Percentiles rank a stretch among this genome's conserved stretches.
Evolutionary conservation across 2,888 invertebrate species (phyloP).

Genomic region (Xestia c-nigrum): DNA sequence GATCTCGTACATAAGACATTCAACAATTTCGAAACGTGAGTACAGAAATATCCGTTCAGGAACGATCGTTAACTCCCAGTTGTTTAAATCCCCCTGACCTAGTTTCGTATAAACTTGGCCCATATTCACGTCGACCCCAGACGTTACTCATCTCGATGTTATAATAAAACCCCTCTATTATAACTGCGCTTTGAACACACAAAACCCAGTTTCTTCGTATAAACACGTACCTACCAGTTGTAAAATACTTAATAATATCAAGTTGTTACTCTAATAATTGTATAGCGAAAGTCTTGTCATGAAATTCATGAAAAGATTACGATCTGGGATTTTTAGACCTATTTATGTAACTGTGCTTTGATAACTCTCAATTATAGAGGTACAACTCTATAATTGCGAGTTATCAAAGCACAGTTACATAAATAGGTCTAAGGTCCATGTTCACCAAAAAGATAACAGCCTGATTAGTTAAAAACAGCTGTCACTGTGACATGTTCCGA

Average conservation of each 20-base stretch:
- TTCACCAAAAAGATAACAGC: too few relatives aligned
- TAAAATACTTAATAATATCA: not conserved
- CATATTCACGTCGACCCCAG: slow-evolving; percentile 78
- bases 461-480: too few relatives aligned
- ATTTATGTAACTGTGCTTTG: not conserved
- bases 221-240: not conserved
- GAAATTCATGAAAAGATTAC: not conserved
- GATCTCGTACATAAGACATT: slow-evolving; percentile 29
- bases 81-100: slow-evolving; percentile 84
- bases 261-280: not conserved
- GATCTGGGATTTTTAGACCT: not conserved
- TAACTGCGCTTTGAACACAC: slow-evolving; percentile 21
- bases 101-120: slow-evolving; percentile 86
- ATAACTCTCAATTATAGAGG: not conserved
- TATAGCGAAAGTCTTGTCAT: not conserved
- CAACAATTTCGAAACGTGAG: slow-evolving; percentile 58
- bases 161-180: slow-evolving; percentile 62
- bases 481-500: too few relatives aligned
- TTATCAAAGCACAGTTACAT: too few relatives aligned
- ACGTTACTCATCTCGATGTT: slow-evolving; percentile 61
- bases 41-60: slow-evolving; percentile 80
- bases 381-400: too few relatives aligned
- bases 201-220: not conserved
- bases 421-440: too few relatives aligned
- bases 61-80: slow-evolving; percentile 78